These are phyloP conservation scores for Helicoverpa armigera DNA, from an alignment of 1,140 invertebrate species.

Conservation along the genomic window DNA sequence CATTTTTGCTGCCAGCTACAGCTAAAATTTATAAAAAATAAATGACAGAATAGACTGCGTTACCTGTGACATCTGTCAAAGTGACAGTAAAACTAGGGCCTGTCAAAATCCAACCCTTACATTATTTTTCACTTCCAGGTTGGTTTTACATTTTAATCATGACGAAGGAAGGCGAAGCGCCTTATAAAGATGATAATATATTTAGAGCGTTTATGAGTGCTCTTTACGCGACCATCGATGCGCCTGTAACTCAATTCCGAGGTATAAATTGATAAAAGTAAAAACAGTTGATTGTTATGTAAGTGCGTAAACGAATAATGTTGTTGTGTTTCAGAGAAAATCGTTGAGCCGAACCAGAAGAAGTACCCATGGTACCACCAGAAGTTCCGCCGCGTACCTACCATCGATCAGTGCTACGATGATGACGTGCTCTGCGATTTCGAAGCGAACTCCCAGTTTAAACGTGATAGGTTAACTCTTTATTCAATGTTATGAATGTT, in stretches of 20 bases:
- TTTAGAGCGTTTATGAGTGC: constrained; percentile 85
- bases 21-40: no score
- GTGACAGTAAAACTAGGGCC: background rate
- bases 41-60: no score
- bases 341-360: constrained; percentile 95
- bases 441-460: constrained; percentile 97
- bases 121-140: background rate
- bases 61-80: no score
- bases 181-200: constrained; percentile 70
- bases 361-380: constrained; percentile 97
- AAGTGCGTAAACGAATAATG: constrained; percentile 62
- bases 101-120: background rate
- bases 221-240: constrained; percentile 87
- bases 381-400: constrained; percentile 95
- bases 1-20: no score
- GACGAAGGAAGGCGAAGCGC: constrained; percentile 57
- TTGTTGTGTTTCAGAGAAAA: constrained; percentile 91
- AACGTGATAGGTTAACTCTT: constrained; percentile 93
- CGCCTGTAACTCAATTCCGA: constrained; percentile 89
- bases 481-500: background rate
- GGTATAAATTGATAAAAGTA: constrained; percentile 83
- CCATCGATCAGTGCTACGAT: constrained; percentile 97
- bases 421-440: constrained; percentile 95
- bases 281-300: constrained; percentile 72
- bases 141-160: constrained; percentile 51